Percentiles rank a stretch among this genome's conserved stretches.
These are phyloP conservation scores for Colletes collaris DNA, from an alignment of 2,888 invertebrate species.

Conservation along the genomic window DNA sequence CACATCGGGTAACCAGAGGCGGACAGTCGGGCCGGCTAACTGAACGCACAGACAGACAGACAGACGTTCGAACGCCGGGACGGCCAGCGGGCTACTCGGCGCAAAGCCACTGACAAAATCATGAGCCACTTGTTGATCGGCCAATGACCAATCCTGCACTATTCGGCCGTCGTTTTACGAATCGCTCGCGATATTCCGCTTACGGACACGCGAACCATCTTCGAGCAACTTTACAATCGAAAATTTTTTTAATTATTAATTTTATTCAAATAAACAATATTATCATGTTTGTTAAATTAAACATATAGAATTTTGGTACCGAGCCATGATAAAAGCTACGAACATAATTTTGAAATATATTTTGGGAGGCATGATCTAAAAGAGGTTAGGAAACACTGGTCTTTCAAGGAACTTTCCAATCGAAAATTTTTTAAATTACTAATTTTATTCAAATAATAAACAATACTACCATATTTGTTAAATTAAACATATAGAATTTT, in stretches of 20 bases:
- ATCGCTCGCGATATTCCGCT: slow-evolving; percentile 41
- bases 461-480: too few species aligned
- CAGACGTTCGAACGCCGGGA: slow-evolving; percentile 8
- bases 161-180: slow-evolving; percentile 64
- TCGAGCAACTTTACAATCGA: neutral
- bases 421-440: too few species aligned
- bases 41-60: slow-evolving; percentile 15
- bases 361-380: too few species aligned
- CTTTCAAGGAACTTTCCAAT: neutral
- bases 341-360: too few species aligned
- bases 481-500: too few species aligned
- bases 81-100: slow-evolving; percentile 13
- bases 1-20: slow-evolving; percentile 56
- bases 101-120: slow-evolving; percentile 79
- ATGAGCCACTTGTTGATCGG: slow-evolving; percentile 81
- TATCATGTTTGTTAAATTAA: too few species aligned
- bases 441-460: too few species aligned
- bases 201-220: neutral
- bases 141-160: slow-evolving; percentile 72
- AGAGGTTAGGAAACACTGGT: too few species aligned
- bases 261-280: too few species aligned
- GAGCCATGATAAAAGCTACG: too few species aligned
- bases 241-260: too few species aligned
- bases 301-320: too few species aligned
- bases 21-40: slow-evolving; percentile 16